Evolutionary conservation across 2,797 vertebrate species (phyloP), one percentile per base, ranked within the genome.

Genomic region (Emys orbicularis): DNA sequence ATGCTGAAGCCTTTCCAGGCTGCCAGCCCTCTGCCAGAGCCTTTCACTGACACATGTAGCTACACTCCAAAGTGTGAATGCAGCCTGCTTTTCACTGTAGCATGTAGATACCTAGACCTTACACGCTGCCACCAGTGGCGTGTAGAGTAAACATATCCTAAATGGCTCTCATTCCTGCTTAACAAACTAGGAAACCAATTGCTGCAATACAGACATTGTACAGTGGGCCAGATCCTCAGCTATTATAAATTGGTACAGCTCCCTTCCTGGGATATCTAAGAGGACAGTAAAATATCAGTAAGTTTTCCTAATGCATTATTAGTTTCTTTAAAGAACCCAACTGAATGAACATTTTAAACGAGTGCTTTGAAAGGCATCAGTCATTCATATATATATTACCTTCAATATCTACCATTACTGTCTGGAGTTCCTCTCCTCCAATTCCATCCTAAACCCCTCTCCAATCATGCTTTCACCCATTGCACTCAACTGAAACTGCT

Each of bases 341-440:
- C 1, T 82, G 65, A 93, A 95, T 79, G 12, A 93, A 59, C 12
- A 86, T 68, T 81, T 65, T 86, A 86, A 29, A 54, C 88, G 5
- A 88, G 41, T 13, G 54, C 8, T 56, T 23, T 90, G 94, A 81
- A 2, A 85, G 84, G 2, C 2, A 12, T 31, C 80, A 77, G 9
- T 80, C 49, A 86, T 88, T 83, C n/a, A 47, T 76, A 52, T 86
- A 4, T 56, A 56, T 9, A 25, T 56, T 10, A 56, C 47, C 47
- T 27, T 57, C 56, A 57, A 57, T 7, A 61, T 16, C 56, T 57
- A 57, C 11, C 27, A 29, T 57, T 57, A 27, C 11, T 27, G 56
- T 57, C 56, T 57, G 56, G 56, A 29, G 56, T 29, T 27, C 59
- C 59, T 61, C 27, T 61, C 31, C 59, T 61, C 29, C 59, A 61